phyloP scores from a whole-genome alignment of 2,113 vertebrate species.

The Garra rufa region DNA sequence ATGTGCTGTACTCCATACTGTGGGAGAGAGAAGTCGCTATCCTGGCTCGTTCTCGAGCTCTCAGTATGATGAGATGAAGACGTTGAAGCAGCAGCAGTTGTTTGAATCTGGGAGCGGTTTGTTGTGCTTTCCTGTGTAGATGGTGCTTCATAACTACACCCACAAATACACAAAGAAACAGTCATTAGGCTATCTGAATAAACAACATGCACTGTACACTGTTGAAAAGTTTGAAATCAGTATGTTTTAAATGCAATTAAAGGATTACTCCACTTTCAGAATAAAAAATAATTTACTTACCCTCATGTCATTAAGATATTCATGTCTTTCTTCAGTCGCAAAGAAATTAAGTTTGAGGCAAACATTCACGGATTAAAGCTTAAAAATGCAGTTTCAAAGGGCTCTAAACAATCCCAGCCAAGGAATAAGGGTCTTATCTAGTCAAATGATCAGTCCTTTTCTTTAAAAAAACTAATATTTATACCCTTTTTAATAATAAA shows the following conservation, averaged over 20 bases:
- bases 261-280: too few species aligned
- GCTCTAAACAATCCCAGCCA: too few species aligned
- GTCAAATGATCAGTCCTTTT: too few species aligned
- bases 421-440: too few species aligned
- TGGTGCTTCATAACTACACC: slow-evolving; percentile 80
- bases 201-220: background rate
- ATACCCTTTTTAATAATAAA: too few species aligned
- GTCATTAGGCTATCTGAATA: background rate
- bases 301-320: too few species aligned
- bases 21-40: slow-evolving; percentile 81
- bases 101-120: slow-evolving; percentile 71
- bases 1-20: slow-evolving; percentile 88
- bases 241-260: background rate
- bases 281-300: too few species aligned
- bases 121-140: slow-evolving; percentile 78
- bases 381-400: too few species aligned
- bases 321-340: too few species aligned
- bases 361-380: too few species aligned
- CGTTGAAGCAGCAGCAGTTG: slow-evolving; percentile 64
- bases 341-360: too few species aligned
- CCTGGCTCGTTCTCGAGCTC: slow-evolving; percentile 74
- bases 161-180: background rate
- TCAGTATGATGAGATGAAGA: slow-evolving; percentile 66
- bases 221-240: background rate
- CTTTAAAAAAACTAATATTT: too few species aligned